Percentiles rank a stretch among this genome's conserved stretches.
Evolutionary conservation across 2,888 invertebrate species (phyloP).

Genomic region (Phyllotreta striolata): DNA sequence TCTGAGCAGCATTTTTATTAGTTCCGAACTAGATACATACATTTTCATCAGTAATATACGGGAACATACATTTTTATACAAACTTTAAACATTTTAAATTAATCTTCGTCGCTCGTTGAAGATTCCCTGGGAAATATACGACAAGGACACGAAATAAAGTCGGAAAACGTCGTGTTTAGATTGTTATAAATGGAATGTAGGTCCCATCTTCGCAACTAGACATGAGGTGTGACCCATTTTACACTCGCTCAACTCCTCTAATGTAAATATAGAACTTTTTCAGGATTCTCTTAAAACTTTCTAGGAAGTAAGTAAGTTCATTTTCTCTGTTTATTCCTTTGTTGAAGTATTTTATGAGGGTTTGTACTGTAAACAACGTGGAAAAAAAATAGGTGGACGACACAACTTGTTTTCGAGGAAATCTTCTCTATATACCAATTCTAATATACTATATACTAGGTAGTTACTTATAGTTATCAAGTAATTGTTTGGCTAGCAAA

Average conservation of each 20-base stretch:
- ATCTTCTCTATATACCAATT: too few species aligned
- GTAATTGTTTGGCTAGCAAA: too few species aligned
- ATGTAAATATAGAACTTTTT: conserved; percentile 27
- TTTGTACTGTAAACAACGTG: background rate
- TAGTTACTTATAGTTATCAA: too few species aligned
- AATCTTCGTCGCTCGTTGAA: conserved; percentile 1
- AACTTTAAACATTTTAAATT: conserved; percentile 13
- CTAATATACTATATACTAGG: too few species aligned
- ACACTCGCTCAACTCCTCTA: conserved; percentile 10
- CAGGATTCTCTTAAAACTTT: conserved; percentile 7
- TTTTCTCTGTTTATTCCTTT: conserved; percentile 4
- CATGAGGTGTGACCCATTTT: conserved; percentile 24
- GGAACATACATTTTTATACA: conserved; percentile 10
- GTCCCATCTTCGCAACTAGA: conserved; percentile 21
- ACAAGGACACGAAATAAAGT: conserved; percentile 15
- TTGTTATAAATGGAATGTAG: conserved; percentile 33
- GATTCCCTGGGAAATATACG: conserved; percentile 7
- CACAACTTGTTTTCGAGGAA: too few species aligned
- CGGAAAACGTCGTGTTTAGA: conserved; percentile 46
- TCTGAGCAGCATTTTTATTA: too few species aligned
- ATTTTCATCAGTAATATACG: conserved; percentile 5
- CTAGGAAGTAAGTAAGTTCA: conserved; percentile 19
- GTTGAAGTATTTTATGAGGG: conserved; percentile 3
- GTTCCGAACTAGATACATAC: too few species aligned
- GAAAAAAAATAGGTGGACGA: too few species aligned